These are phyloP conservation scores for Beris chalybata DNA, from an alignment of 2,888 invertebrate species.

Conservation along the genomic window DNA sequence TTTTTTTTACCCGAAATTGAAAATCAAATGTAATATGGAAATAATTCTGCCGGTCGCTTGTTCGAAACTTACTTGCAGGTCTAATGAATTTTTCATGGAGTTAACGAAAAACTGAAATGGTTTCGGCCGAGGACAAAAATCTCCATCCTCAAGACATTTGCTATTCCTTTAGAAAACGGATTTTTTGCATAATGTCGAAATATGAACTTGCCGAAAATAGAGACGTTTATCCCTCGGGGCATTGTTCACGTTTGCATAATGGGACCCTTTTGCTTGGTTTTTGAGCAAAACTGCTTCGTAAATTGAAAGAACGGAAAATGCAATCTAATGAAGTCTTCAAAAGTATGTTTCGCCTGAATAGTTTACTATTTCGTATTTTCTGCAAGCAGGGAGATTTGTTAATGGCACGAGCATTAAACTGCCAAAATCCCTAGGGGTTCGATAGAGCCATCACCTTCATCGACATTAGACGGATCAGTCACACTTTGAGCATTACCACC, in stretches of 20 bases:
- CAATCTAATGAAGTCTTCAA: slow-evolving; percentile 30
- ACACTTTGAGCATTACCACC: slow-evolving; percentile 21
- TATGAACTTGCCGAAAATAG: slow-evolving; percentile 18
- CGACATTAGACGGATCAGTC: not conserved
- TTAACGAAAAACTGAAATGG: slow-evolving; percentile 3
- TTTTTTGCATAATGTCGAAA: slow-evolving; percentile 17
- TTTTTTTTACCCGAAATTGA: not conserved
- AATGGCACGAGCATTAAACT: slow-evolving; percentile 26
- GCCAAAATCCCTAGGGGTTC: slow-evolving; percentile 26
- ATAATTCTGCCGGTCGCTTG: not conserved
- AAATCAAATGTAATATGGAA: not conserved
- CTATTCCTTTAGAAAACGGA: slow-evolving; percentile 13
- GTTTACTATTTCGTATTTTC: not conserved
- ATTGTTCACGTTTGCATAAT: slow-evolving; percentile 29
- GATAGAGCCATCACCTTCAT: not conserved
- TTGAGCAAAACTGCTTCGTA: slow-evolving; percentile 11
- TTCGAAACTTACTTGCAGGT: slow-evolving; percentile 21
- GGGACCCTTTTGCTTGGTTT: slow-evolving; percentile 3
- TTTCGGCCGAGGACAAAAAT: not conserved
- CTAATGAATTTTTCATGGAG: slow-evolving; percentile 31
- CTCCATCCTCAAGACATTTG: slow-evolving; percentile 10
- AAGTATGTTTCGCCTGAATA: not conserved
- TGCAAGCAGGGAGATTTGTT: not conserved
- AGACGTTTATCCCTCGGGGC: slow-evolving; percentile 22
- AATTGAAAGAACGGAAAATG: slow-evolving; percentile 19